Evolutionary conservation across 1,140 invertebrate species (phyloP).

Genomic region (Zeugodacus cucurbitae): DNA sequence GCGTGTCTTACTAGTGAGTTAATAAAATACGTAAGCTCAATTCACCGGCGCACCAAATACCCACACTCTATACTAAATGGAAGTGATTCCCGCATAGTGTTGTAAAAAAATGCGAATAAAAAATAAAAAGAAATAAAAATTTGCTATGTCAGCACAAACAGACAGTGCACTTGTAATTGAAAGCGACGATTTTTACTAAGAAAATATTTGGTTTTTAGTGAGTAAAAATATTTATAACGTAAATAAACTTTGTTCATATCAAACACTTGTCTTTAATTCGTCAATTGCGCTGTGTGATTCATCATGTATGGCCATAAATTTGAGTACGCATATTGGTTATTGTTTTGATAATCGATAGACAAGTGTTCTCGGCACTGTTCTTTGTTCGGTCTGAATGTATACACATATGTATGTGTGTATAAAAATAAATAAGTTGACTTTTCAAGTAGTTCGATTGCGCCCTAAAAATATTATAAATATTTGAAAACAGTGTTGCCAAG

Average conservation of each 20-base stretch:
- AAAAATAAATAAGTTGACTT: no score
- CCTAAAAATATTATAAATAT: no score
- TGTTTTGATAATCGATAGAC: neutral
- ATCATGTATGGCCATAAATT: neutral
- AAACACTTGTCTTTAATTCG: neutral
- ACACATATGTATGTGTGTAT: no score
- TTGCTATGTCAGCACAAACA: no score
- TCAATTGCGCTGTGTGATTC: neutral
- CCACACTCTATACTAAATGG: neutral
- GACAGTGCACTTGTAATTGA: neutral
- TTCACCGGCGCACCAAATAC: neutral
- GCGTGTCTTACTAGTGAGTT: neutral
- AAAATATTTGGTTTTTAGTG: neutral
- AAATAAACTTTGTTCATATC: neutral
- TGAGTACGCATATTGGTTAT: neutral
- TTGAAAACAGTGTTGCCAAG: no score
- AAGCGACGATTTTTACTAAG: neutral
- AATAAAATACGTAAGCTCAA: neutral
- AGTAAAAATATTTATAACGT: neutral
- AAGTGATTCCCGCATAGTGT: neutral
- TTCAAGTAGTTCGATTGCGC: no score
- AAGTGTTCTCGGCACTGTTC: neutral
- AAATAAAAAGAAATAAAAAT: no score
- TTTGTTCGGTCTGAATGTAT: neutral
- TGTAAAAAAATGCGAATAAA: no score